These are phyloP conservation scores for Vulpes vulpes DNA, from an alignment of 2,113 vertebrate genomes.

Conservation along the genomic window DNA sequence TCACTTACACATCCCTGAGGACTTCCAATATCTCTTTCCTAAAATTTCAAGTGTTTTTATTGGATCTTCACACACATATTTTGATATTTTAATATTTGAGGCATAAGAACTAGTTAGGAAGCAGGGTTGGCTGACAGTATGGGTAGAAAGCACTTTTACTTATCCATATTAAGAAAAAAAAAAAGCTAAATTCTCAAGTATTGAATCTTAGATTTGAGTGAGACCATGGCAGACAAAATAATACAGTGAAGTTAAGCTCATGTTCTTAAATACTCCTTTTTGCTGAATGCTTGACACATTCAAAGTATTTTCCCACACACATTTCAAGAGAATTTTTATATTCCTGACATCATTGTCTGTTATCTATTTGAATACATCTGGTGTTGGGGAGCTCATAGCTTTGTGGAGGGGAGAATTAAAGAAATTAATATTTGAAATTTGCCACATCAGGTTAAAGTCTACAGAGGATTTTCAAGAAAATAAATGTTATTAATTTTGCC, in stretches of 20 bases:
- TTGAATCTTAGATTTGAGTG: neutral
- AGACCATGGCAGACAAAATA: neutral
- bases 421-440: neutral
- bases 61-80: slow-evolving; percentile 47
- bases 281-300: neutral
- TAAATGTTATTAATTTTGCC: neutral
- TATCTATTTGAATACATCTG: neutral
- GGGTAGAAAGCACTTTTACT: slow-evolving; percentile 1
- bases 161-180: neutral
- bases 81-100: slow-evolving; percentile 63
- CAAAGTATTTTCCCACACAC: neutral
- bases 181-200: neutral
- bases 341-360: neutral
- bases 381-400: neutral
- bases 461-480: neutral
- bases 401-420: neutral
- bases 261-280: neutral
- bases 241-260: neutral
- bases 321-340: neutral
- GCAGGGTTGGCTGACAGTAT: neutral
- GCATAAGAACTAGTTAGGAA: slow-evolving; percentile 9
- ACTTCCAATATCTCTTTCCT: slow-evolving; percentile 19
- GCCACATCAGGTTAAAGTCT: neutral
- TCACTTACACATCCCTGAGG: slow-evolving; percentile 38
- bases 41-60: slow-evolving; percentile 66